Conservation (phyloP, 2,797 vertebrate species). For the Limosa lapponica region DNA sequence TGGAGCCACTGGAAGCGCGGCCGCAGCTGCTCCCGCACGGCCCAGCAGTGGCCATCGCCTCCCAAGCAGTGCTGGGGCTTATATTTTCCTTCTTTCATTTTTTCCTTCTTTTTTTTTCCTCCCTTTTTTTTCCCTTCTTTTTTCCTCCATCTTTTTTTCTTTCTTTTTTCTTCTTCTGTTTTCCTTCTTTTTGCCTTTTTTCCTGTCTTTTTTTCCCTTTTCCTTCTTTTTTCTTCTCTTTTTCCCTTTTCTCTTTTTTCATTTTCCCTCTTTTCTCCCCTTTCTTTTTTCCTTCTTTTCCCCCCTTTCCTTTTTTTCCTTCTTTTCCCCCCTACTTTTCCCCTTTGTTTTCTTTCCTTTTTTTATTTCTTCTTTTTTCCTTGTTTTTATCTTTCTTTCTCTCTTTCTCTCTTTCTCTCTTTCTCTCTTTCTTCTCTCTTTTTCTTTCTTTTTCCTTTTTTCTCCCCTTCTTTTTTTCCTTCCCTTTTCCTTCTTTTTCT, state of each 20-base stretch:
- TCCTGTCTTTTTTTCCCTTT: background rate
- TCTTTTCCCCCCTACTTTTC: too few relatives aligned
- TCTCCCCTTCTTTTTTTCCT: background rate
- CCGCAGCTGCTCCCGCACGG: background rate
- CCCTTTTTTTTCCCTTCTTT: too few relatives aligned
- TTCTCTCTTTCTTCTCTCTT: rapidly evolving
- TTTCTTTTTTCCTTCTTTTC: background rate
- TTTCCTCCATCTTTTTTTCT: background rate
- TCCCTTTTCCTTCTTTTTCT: rapidly evolving
- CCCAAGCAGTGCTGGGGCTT: background rate
- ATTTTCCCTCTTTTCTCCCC: too few relatives aligned
- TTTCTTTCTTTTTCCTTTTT: too few relatives aligned
- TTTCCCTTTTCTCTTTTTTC: background rate
- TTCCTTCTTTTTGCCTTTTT: background rate
- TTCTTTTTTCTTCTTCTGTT: too few relatives aligned
- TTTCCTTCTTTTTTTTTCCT: too few relatives aligned
- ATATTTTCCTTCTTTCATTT: background rate
- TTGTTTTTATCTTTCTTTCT: rapidly evolving
- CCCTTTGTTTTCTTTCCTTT: background rate
- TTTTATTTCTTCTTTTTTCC: background rate
- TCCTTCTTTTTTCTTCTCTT: background rate
- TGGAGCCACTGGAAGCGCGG: background rate
- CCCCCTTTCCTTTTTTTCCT: background rate
- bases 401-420: rapidly evolving
- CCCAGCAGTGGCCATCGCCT: background rate